These are phyloP conservation scores for Lycocerus yunnanus DNA, from an alignment of 2,888 invertebrate species.

Conservation along the genomic window DNA sequence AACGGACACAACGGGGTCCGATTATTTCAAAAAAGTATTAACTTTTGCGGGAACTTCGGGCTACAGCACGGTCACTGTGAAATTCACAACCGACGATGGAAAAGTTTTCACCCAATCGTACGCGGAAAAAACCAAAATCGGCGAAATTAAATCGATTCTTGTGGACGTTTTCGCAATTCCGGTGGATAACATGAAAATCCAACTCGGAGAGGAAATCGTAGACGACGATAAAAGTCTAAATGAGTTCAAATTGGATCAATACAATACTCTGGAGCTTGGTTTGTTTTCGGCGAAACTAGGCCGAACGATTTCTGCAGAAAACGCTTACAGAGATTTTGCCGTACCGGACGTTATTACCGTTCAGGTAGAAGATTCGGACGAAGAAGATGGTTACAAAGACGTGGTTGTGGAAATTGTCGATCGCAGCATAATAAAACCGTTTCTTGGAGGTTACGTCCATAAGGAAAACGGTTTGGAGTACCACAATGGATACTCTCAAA, in stretches of 20 bases:
- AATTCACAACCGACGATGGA: constrained; percentile 45
- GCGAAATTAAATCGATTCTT: constrained; percentile 65
- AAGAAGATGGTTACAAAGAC: constrained; percentile 54
- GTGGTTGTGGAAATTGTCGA: constrained; percentile 65
- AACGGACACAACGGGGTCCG: background rate
- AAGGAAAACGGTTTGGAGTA: constrained; percentile 71
- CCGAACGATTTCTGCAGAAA: constrained; percentile 44
- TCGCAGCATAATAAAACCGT: constrained; percentile 70
- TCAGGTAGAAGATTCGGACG: constrained; percentile 51
- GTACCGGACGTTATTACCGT: constrained; percentile 64
- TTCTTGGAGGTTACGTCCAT: constrained; percentile 80
- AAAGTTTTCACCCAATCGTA: constrained; percentile 60
- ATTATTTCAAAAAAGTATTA: background rate
- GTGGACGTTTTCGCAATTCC: constrained; percentile 63
- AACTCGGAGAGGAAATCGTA: constrained; percentile 55
- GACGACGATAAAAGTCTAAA: constrained; percentile 39
- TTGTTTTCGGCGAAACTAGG: constrained; percentile 40
- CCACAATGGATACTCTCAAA: constrained; percentile 84
- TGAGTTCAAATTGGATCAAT: constrained; percentile 42
- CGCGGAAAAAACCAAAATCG: constrained; percentile 59
- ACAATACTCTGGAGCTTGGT: constrained; percentile 41
- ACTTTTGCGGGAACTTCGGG: background rate
- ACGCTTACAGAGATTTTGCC: constrained; percentile 44
- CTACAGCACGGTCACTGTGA: constrained; percentile 41
- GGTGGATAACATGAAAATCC: constrained; percentile 58